Percentiles rank a stretch among this genome's conserved stretches.
These are phyloP conservation scores for Picus viridis DNA, from an alignment of 2,797 vertebrate species.

Conservation along the genomic window DNA sequence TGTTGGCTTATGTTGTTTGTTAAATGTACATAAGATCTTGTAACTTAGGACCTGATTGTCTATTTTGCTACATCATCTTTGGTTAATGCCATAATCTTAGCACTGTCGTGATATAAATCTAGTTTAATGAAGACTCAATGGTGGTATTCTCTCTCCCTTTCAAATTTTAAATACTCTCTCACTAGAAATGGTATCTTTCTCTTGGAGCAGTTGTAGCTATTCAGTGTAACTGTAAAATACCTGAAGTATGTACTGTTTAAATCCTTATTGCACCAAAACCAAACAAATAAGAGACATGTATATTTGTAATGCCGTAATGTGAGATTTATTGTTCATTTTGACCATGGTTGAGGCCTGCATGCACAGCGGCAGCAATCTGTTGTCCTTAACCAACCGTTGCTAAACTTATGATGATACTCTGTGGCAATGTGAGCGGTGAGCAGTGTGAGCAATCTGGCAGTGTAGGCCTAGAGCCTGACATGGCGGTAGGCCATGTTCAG, in stretches of 20 bases:
- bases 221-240: background rate
- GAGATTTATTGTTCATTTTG: background rate
- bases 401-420: background rate
- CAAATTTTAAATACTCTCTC: background rate
- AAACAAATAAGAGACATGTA: accelerated
- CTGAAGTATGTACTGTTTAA: background rate
- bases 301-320: background rate
- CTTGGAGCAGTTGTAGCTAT: background rate
- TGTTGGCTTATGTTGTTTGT: background rate
- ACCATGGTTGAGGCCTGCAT: background rate
- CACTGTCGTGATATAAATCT: background rate
- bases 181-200: background rate
- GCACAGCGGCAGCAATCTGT: background rate
- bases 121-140: background rate
- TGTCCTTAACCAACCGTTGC: background rate
- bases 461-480: too few relatives aligned
- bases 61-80: background rate
- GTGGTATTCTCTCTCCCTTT: background rate
- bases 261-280: background rate
- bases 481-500: too few relatives aligned
- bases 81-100: background rate
- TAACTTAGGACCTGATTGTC: background rate
- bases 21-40: background rate
- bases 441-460: too few relatives aligned
- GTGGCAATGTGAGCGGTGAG: background rate